Percentiles rank a stretch among this genome's conserved stretches.
phyloP scores from a whole-genome alignment of 2,113 vertebrate genomes.

The Rhinoderma darwinii region DNA sequence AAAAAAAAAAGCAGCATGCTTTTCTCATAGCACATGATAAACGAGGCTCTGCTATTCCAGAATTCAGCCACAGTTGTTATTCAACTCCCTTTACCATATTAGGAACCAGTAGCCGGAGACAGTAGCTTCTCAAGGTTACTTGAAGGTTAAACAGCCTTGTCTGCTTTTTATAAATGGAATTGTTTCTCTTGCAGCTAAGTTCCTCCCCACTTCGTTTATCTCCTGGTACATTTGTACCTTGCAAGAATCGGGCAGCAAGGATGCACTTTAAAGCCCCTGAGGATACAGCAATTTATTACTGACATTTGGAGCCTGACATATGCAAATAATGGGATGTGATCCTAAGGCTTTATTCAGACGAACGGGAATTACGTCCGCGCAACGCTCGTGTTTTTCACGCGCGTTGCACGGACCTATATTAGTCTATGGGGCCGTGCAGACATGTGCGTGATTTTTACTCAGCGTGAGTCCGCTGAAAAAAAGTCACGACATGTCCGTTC shows the following conservation, averaged over 20 bases:
- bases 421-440: too few species aligned
- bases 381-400: too few species aligned
- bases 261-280: slow-evolving; percentile 18
- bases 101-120: neutral
- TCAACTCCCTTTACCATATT: neutral
- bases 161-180: neutral
- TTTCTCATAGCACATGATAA: neutral
- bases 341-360: too few species aligned
- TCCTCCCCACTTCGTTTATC: neutral
- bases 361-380: too few species aligned
- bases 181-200: neutral
- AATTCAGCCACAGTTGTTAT: neutral
- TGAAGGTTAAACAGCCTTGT: slow-evolving; percentile 13
- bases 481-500: too few species aligned
- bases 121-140: neutral
- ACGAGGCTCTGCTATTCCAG: neutral
- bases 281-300: slow-evolving; percentile 6
- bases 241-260: neutral
- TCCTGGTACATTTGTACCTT: neutral
- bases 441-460: too few species aligned
- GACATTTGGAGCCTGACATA: neutral
- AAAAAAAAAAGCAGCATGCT: neutral
- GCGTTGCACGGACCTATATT: too few species aligned
- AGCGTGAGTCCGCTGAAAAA: too few species aligned
- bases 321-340: slow-evolving; percentile 8